A percentile compares a stretch with the other conserved stretches of the same genome.
These are phyloP conservation scores for Labeo calbasu DNA, from an alignment of 2,797 vertebrate species.

Conservation along the genomic window DNA sequence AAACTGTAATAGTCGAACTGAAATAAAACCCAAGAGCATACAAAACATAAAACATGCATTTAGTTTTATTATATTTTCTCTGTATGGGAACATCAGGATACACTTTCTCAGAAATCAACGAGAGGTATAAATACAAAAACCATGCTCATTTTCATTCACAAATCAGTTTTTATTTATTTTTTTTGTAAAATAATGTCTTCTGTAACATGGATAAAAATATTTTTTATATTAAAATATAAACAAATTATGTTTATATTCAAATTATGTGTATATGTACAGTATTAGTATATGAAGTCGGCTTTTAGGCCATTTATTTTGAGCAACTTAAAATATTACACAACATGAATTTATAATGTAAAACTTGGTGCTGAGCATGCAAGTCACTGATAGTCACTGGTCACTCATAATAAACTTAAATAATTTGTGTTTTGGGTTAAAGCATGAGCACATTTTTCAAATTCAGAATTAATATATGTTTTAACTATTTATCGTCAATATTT, in stretches of 20 bases:
- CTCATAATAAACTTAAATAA: neutral
- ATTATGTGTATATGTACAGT: neutral
- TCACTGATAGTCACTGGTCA: neutral
- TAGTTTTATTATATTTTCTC: neutral
- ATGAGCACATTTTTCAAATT: neutral
- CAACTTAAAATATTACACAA: neutral
- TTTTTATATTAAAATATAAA: neutral
- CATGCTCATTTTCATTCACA: neutral
- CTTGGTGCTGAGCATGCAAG: neutral
- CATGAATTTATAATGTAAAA: neutral
- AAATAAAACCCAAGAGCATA: too few relatives aligned
- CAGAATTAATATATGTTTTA: slow-evolving; percentile 1
- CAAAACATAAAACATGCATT: neutral
- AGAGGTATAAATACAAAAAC: neutral
- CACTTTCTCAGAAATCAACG: neutral
- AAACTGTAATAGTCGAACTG: neutral
- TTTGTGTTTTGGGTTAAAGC: neutral
- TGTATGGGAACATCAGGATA: neutral
- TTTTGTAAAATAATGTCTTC: neutral
- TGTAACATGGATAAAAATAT: neutral
- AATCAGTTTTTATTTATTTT: neutral
- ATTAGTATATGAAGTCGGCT: neutral
- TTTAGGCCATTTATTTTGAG: neutral
- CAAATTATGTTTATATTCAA: neutral
- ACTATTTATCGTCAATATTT: neutral